Base-by-base conservation (phyloP, 2,113 vertebrate species). In the Amphilophus citrinellus region DNA sequence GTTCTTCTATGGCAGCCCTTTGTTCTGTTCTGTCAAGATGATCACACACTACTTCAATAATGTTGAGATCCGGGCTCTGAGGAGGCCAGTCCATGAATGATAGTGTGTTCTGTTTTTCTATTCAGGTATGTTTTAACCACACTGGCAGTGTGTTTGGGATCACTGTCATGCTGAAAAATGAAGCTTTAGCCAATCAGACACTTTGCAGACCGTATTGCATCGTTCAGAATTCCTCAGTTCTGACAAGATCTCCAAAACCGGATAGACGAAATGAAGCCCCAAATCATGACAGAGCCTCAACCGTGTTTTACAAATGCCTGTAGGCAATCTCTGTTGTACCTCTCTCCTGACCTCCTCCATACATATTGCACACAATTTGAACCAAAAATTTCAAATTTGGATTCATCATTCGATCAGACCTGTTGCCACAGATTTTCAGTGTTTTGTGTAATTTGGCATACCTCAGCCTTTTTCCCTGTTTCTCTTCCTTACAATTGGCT, bases 221-320 rank as follows among this genome's bases (percentile, higher is more conserved):
- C 1, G 0, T 44, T 44, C 63, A 44, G 2, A 66, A 66, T 39
- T 24, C 1, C 0, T 44, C 63, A 44, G 7, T 66, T 66, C 39
- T 44, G 63, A 24, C 13, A 66, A 66, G 7, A 44, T 44, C 63
- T 39, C 63, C 22, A 24, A 24, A 4, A 0, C 37, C n/a, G 24
- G 42, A 37, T 0, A 7, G 37, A 42, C 24, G 37, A 66, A 27
- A 47, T 44, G 63, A 37, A 24, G 37, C 0, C n/a, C 37, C 37
- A 66, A 44, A 44, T 32, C 37, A 66, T 27, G 65, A 15, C 22
- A 0, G 39, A 47, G 22, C 22, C 3, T 47, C 39, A 5, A 6
- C 22, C 27, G 39, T 68, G 65, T 47, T 47, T 18, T 68, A 68
- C 27, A 68, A 0, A 47, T 0, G 65, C 1, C 14, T 0, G 14